Conservation (phyloP, 2,113 vertebrate species). For the Paralichthys olivaceus region DNA sequence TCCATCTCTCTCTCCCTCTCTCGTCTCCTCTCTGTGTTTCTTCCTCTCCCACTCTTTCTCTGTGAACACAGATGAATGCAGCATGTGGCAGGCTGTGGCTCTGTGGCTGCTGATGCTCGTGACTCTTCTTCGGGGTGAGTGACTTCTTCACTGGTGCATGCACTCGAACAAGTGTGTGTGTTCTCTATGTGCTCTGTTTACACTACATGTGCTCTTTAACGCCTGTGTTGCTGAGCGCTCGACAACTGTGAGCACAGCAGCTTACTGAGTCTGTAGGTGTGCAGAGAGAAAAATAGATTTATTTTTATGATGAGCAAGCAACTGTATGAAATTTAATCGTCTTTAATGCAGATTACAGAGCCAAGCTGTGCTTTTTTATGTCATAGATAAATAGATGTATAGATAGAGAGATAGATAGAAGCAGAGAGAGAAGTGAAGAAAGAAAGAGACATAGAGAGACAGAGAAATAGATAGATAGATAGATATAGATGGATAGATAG, state of each 20-base stretch:
- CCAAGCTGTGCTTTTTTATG: slow-evolving; percentile 15
- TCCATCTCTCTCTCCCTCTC: slow-evolving; percentile 21
- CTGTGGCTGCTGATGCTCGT: slow-evolving; percentile 68
- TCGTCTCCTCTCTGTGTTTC: slow-evolving; percentile 11
- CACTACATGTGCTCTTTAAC: slow-evolving; percentile 15
- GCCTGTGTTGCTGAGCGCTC: not conserved
- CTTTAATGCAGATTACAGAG: slow-evolving; percentile 25
- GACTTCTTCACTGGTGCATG: slow-evolving; percentile 43
- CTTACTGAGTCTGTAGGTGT: slow-evolving; percentile 24
- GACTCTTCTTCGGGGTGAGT: slow-evolving; percentile 78
- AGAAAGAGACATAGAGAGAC: slow-evolving; percentile 28
- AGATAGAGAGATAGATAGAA: slow-evolving; percentile 33
- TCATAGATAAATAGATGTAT: not conserved
- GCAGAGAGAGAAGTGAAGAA: not conserved
- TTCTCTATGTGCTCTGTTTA: slow-evolving; percentile 10
- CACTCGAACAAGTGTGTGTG: slow-evolving; percentile 44
- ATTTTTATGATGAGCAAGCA: slow-evolving; percentile 38
- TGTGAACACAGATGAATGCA: slow-evolving; percentile 65
- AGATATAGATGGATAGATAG: slow-evolving; percentile 11
- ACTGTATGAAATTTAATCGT: slow-evolving; percentile 19
- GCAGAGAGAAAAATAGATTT: slow-evolving; percentile 8
- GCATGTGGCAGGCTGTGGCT: slow-evolving; percentile 71
- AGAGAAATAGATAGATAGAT: slow-evolving; percentile 36
- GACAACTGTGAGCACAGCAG: slow-evolving; percentile 17
- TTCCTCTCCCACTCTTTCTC: slow-evolving; percentile 32